Evolutionary conservation across 2,888 invertebrate species (phyloP).

Genomic region (Drosophila atroscutellata): DNA sequence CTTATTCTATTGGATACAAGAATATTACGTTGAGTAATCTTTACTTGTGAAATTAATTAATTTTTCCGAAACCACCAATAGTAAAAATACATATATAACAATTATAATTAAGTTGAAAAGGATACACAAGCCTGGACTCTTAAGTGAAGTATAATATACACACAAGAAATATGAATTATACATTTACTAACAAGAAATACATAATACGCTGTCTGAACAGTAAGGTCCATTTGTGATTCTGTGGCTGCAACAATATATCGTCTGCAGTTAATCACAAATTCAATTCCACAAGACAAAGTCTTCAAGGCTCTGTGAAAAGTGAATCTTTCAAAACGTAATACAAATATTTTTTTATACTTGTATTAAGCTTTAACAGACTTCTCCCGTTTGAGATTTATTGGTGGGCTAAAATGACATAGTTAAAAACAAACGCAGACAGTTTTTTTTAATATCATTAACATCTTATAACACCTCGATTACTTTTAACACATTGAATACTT

Average conservation of each 20-base stretch:
- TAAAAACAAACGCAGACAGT: too few species aligned
- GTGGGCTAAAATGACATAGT: too few species aligned
- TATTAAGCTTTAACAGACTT: not conserved
- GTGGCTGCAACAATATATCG: not conserved
- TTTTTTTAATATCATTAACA: too few species aligned
- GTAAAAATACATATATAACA: not conserved
- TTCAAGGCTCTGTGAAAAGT: not conserved
- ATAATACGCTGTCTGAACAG: not conserved
- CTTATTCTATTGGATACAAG: not conserved
- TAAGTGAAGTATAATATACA: not conserved
- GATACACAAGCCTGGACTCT: not conserved
- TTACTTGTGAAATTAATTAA: accelerated
- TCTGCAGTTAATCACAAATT: not conserved
- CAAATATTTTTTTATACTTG: not conserved
- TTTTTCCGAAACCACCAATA: not conserved
- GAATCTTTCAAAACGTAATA: not conserved
- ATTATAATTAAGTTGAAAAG: not conserved
- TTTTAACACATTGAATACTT: too few species aligned
- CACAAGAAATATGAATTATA: not conserved
- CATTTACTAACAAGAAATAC: not conserved
- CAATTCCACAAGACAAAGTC: not conserved
- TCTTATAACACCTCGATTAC: not conserved
- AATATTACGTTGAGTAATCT: not conserved
- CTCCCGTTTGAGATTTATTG: not conserved
- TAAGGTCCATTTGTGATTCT: not conserved